Evolutionary conservation across 2,797 vertebrate genomes (phyloP), one percentile per base, ranked within the genome.

Genomic region (Anabas testudineus): DNA sequence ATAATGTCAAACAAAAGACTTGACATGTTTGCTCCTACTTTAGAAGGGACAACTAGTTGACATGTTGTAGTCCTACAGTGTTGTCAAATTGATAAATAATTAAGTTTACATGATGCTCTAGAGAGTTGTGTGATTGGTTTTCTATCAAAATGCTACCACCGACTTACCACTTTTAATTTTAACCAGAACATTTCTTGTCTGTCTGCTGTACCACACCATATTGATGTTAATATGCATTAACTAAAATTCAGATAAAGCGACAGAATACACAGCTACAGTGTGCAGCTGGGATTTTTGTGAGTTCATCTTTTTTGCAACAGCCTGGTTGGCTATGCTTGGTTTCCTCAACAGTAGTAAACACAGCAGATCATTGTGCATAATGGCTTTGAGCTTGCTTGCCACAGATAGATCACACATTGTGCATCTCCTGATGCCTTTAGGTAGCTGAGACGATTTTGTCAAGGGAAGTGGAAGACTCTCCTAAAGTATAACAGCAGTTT

Each of bases 321-420:
- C n/a, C 26, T 37, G 24, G 24, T 53, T 68, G 9, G 19, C 55
- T 18, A 21, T 55, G 60, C 48, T 59, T 7, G 30, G 14, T 66
- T 74, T 81, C 57, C 80, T 62, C 3, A 16, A 67, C 39, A 41
- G 39, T 39, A 65, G 58, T 80, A 67, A 61, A 52, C 65, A 42
- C 51, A 32, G 49, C 48, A 42, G 51, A 65, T 71, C 45, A 42
- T 24, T 32, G 22, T 61, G 32, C 13, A 26, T 53, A 51, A 63
- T 61, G 62, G 46, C 58, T 60, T 41, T 55, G 73, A 43, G 62
- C 48, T 64, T 54, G 26, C 55, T n/a, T 41, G 66, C n/a, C 59
- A 42, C 64, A 55, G 55, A 63, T 60, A 34, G 69, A 73, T 62
- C 60, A 49, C 58, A 60, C 56, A 59, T 36, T 48, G 22, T 46